Evolutionary conservation across 2,888 invertebrate genomes (phyloP).

Genomic region (Drosophila atripex): DNA sequence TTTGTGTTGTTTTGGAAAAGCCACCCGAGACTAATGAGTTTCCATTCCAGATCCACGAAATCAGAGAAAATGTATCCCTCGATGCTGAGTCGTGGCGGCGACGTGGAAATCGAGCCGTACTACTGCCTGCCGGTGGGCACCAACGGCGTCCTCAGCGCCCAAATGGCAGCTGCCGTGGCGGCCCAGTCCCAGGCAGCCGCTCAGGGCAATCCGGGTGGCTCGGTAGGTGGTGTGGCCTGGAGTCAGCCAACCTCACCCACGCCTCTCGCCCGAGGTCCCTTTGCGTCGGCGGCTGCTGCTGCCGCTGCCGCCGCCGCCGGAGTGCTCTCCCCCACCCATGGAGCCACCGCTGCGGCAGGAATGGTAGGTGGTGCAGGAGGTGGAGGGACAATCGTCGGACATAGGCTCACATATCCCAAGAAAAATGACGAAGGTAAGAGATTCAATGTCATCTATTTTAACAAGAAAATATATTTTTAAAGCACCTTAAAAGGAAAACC

Average conservation of each 20-base stretch:
- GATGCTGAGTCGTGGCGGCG: slow-evolving; percentile 92
- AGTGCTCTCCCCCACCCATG: slow-evolving; percentile 86
- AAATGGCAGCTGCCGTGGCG: slow-evolving; percentile 81
- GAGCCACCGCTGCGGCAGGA: slow-evolving; percentile 43
- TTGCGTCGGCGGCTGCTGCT: slow-evolving; percentile 75
- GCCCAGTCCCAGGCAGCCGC: slow-evolving; percentile 62
- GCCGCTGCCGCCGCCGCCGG: slow-evolving; percentile 27
- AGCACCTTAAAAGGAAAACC: neutral
- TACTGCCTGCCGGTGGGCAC: slow-evolving; percentile 91
- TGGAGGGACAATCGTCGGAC: slow-evolving; percentile 78
- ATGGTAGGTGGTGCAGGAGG: slow-evolving; percentile 31
- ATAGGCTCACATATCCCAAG: slow-evolving; percentile 87
- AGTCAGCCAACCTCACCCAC: slow-evolving; percentile 91
- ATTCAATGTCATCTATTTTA: neutral
- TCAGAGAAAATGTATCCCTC: slow-evolving; percentile 97
- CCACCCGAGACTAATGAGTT: slow-evolving; percentile 26
- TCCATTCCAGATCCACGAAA: slow-evolving; percentile 91
- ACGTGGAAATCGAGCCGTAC: slow-evolving; percentile 93
- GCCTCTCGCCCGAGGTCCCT: slow-evolving; percentile 84
- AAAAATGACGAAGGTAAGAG: slow-evolving; percentile 88
- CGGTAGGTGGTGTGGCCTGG: slow-evolving; percentile 85
- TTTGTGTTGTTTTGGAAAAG: slow-evolving; percentile 2
- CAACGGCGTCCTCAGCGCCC: slow-evolving; percentile 78
- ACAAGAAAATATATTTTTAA: neutral
- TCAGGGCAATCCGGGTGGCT: slow-evolving; percentile 40